Conservation (phyloP, 2,888 invertebrate species). For the Nudaria mundana region DNA sequence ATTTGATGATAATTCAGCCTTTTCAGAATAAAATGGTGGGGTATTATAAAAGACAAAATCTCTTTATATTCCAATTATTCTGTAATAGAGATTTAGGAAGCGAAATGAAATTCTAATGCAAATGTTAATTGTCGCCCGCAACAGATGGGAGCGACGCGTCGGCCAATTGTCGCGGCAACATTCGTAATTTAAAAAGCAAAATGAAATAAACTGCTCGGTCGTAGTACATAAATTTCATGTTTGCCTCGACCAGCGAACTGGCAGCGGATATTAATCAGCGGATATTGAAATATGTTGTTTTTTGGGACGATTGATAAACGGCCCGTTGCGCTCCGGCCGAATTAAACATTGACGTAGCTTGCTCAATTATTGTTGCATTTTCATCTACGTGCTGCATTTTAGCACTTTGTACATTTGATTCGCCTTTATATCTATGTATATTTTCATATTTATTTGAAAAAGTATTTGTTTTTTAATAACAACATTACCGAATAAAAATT, state of each 20-base stretch:
- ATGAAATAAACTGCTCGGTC: conserved; percentile 76
- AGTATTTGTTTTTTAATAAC: too few relatives aligned
- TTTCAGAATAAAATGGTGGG: background rate
- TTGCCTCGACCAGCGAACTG: conserved; percentile 75
- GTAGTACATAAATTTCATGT: conserved; percentile 80
- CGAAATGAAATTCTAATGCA: conserved; percentile 60
- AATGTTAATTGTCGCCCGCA: conserved; percentile 70
- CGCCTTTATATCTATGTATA: too few relatives aligned
- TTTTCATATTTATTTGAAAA: too few relatives aligned
- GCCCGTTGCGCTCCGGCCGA: conserved; percentile 59
- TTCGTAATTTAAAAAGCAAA: conserved; percentile 79
- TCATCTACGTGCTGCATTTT: conserved; percentile 20
- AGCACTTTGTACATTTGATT: conserved; percentile 17
- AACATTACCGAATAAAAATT: too few relatives aligned
- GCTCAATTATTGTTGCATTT: conserved; percentile 66
- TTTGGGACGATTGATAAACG: conserved; percentile 78
- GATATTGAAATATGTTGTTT: conserved; percentile 82
- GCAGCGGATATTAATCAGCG: conserved; percentile 80
- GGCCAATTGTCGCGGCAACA: conserved; percentile 75
- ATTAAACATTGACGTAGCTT: conserved; percentile 73
- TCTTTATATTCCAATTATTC: conserved; percentile 23
- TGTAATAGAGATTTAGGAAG: conserved; percentile 32
- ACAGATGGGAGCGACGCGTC: conserved; percentile 74
- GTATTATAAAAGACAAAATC: conserved; percentile 11
- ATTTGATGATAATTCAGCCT: background rate